These are phyloP conservation scores for Hipposideros armiger DNA, from an alignment of 2,113 vertebrate genomes.

Conservation along the genomic window DNA sequence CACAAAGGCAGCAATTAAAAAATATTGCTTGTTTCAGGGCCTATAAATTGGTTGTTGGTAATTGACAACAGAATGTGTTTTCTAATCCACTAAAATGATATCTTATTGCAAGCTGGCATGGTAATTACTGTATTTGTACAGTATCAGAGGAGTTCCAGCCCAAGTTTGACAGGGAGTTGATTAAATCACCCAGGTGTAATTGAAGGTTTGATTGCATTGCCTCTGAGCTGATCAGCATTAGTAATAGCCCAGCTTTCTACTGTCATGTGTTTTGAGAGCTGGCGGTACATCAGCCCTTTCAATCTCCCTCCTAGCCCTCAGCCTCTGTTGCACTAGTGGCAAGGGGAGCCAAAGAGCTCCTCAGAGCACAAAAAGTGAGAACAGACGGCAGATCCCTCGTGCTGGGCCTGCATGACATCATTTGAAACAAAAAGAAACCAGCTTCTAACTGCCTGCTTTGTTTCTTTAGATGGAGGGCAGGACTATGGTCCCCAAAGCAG, in stretches of 20 bases:
- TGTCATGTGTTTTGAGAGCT: constrained; percentile 58
- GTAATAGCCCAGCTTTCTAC: constrained; percentile 26
- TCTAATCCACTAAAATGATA: constrained; percentile 77
- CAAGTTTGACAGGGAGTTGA: constrained; percentile 80
- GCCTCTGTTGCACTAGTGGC: neutral
- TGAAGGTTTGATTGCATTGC: constrained; percentile 84
- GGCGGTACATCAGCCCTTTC: neutral
- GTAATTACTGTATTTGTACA: constrained; percentile 81
- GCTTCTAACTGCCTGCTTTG: constrained; percentile 20
- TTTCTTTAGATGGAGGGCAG: neutral
- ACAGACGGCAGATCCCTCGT: neutral
- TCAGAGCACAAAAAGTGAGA: constrained; percentile 55
- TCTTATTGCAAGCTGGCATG: constrained; percentile 78
- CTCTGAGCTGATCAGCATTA: constrained; percentile 74
- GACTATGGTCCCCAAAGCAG: neutral
- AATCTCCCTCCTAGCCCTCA: neutral
- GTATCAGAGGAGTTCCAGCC: constrained; percentile 69
- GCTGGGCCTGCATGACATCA: constrained; percentile 57
- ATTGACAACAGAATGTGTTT: constrained; percentile 82
- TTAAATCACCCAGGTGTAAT: constrained; percentile 85
- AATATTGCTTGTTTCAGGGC: constrained; percentile 57
- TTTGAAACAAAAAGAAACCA: constrained; percentile 36
- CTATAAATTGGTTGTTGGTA: constrained; percentile 70
- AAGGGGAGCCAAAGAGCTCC: constrained; percentile 29
- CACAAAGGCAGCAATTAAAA: constrained; percentile 78